A percentile compares a stretch with the other conserved stretches of the same genome.
phyloP scores from a whole-genome alignment of 2,113 vertebrate genomes.

The Chaenogobius annularis region DNA sequence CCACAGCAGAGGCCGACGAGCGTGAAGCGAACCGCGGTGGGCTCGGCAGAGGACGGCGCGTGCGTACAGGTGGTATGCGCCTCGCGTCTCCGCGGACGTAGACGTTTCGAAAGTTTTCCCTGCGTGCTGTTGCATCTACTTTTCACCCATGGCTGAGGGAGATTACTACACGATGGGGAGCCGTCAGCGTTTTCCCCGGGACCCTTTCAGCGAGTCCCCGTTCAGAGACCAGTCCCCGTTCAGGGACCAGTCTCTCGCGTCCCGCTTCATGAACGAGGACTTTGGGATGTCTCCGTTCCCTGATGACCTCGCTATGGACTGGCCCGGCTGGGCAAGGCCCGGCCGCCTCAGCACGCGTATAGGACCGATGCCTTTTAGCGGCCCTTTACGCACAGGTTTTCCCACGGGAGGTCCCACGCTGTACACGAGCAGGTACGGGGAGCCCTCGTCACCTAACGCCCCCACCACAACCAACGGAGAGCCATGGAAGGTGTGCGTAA shows the following conservation, averaged over 20 bases:
- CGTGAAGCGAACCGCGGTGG: neutral
- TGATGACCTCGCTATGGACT: conserved; percentile 88
- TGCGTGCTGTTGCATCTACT: neutral
- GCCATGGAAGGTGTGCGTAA: conserved; percentile 99
- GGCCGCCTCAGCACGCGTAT: conserved; percentile 81
- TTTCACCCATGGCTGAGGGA: conserved; percentile 89
- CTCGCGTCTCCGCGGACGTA: neutral
- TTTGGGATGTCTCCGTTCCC: conserved; percentile 90
- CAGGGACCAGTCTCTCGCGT: conserved; percentile 72
- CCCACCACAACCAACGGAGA: conserved; percentile 81
- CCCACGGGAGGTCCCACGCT: conserved; percentile 71
- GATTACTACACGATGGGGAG: conserved; percentile 81
- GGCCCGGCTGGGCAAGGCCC: conserved; percentile 92
- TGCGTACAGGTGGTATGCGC: conserved; percentile 52
- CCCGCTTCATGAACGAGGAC: conserved; percentile 91
- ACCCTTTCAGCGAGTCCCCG: conserved; percentile 88
- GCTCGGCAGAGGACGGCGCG: neutral
- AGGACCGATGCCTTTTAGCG: conserved; percentile 79
- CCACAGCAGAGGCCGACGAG: conserved; percentile 10
- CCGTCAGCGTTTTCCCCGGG: conserved; percentile 82
- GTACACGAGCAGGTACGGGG: conserved; percentile 79
- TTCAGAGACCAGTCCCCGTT: conserved; percentile 66
- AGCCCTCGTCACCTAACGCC: conserved; percentile 80
- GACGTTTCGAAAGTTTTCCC: neutral
- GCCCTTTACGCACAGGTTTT: conserved; percentile 83